Percentiles rank a stretch among this genome's conserved stretches.
Evolutionary conservation across 2,888 invertebrate species (phyloP).

Genomic region (Lycaena phlaeas): DNA sequence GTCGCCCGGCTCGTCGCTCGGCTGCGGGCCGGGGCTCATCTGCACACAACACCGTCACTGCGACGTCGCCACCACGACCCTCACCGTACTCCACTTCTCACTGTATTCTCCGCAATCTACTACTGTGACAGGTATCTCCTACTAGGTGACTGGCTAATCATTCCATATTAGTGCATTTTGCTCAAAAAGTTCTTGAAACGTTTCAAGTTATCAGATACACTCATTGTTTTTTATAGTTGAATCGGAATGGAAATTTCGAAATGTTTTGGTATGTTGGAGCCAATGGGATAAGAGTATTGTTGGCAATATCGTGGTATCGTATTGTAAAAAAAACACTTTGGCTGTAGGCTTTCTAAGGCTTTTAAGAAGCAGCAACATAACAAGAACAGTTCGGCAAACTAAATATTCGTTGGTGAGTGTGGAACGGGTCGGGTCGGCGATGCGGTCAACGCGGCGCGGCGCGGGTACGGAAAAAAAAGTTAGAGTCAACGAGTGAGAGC

Average conservation of each 20-base stretch:
- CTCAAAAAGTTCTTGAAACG: constrained; percentile 12
- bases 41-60: constrained; percentile 69
- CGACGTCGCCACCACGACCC: constrained; percentile 53
- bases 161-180: constrained; percentile 18
- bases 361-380: constrained; percentile 64
- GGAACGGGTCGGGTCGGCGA: constrained; percentile 40
- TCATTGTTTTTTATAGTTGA: not conserved
- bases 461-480: constrained; percentile 47
- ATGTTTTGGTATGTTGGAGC: not conserved
- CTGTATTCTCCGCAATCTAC: constrained; percentile 58
- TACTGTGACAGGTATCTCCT: constrained; percentile 27
- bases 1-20: constrained; percentile 57
- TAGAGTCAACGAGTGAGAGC: constrained; percentile 61
- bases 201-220: not conserved
- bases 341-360: constrained; percentile 19
- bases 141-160: constrained; percentile 23
- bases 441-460: constrained; percentile 28
- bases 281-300: not conserved
- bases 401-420: constrained; percentile 42
- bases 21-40: constrained; percentile 68
- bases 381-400: constrained; percentile 52
- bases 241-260: not conserved
- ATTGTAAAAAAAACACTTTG: not conserved
- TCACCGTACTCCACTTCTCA: constrained; percentile 66
- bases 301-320: not conserved